Conservation (phyloP, 2,888 invertebrate species). For the Sisyra nigra region DNA sequence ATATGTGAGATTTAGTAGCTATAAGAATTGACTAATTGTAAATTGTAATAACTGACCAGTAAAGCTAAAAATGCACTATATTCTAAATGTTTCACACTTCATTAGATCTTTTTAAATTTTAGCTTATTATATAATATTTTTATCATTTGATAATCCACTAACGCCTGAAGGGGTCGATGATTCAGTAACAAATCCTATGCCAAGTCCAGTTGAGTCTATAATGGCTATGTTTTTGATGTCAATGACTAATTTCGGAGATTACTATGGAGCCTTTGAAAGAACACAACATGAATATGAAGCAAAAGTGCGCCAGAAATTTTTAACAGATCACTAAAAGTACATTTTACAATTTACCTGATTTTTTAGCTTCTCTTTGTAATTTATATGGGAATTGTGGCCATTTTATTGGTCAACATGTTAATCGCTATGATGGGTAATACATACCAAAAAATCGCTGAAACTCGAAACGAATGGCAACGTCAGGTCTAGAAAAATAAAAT, state of each 20-base stretch:
- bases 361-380: constrained; percentile 76
- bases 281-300: constrained; percentile 80
- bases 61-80: too few relatives aligned
- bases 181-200: constrained; percentile 70
- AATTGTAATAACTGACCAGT: too few relatives aligned
- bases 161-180: constrained; percentile 73
- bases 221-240: constrained; percentile 99
- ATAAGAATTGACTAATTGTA: too few relatives aligned
- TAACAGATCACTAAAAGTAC: not conserved
- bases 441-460: constrained; percentile 94
- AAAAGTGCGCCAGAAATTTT: constrained; percentile 41
- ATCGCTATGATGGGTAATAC: constrained; percentile 99
- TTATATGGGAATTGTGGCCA: constrained; percentile 93
- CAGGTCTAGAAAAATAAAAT: too few relatives aligned
- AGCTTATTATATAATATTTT: constrained; percentile 84
- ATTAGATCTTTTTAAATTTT: too few relatives aligned
- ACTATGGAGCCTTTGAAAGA: constrained; percentile 77
- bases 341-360: constrained; percentile 7
- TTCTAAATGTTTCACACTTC: too few relatives aligned
- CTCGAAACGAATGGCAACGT: constrained; percentile 94
- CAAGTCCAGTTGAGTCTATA: constrained; percentile 83
- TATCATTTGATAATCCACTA: constrained; percentile 72
- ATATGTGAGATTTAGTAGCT: too few relatives aligned
- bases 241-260: constrained; percentile 88
- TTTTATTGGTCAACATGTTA: constrained; percentile 91